Percentiles rank a stretch among this genome's conserved stretches.
phyloP scores from a whole-genome alignment of 2,113 vertebrate genomes.

The Hippocampus zosterae region DNA sequence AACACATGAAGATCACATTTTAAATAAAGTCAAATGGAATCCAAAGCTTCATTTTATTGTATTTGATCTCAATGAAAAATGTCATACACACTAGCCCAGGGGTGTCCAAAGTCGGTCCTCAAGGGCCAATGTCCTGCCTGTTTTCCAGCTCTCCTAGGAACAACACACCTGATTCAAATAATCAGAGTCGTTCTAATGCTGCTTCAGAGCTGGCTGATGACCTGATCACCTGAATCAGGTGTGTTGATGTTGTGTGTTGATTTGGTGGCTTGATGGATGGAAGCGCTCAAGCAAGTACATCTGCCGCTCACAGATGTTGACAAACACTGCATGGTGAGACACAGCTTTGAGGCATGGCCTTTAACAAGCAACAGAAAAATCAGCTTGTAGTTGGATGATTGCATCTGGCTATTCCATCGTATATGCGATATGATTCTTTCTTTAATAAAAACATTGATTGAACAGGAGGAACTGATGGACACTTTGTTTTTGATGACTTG shows the following conservation, averaged over 20 bases:
- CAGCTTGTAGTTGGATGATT: neutral
- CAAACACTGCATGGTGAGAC: constrained; percentile 6
- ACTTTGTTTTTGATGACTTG: too few relatives aligned
- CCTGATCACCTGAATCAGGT: too few relatives aligned
- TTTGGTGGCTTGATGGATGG: constrained; percentile 4
- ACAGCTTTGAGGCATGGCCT: neutral
- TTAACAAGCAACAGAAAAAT: neutral
- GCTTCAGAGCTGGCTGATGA: too few relatives aligned
- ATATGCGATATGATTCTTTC: neutral
- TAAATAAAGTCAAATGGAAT: neutral
- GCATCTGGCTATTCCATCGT: neutral
- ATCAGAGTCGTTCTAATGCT: too few relatives aligned
- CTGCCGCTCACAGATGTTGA: constrained; percentile 4
- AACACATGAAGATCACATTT: neutral
- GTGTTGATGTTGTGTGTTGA: too few relatives aligned
- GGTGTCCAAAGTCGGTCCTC: too few relatives aligned
- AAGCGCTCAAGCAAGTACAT: constrained; percentile 29
- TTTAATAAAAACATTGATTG: too few relatives aligned
- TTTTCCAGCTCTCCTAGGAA: too few relatives aligned
- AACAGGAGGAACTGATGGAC: too few relatives aligned
- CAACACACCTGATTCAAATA: too few relatives aligned
- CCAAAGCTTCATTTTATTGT: constrained; percentile 29
- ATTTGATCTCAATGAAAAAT: constrained; percentile 9
- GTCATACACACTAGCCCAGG: neutral
- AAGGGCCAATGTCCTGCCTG: too few relatives aligned